phyloP scores from a whole-genome alignment of 2,888 invertebrate genomes.

The Lasius fuliginosus region DNA sequence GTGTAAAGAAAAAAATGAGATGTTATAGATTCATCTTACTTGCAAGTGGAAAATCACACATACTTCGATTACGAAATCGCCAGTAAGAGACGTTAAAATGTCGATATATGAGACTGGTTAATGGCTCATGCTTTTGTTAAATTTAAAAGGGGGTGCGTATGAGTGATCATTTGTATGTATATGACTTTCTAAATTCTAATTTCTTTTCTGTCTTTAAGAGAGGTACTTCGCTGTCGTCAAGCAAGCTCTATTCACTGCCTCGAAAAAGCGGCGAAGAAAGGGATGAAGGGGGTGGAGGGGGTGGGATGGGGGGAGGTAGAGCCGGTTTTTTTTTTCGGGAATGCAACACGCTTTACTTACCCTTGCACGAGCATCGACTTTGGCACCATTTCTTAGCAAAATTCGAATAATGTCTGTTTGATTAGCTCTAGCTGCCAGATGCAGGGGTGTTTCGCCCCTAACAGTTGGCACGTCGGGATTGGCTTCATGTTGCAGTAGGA shows the following conservation, averaged over 20 bases:
- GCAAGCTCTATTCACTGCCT: slow-evolving; percentile 33
- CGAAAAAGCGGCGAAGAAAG: slow-evolving; percentile 37
- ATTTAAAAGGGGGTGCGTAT: slow-evolving; percentile 35
- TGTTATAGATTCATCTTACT: slow-evolving; percentile 7
- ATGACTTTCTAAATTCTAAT: slow-evolving; percentile 36
- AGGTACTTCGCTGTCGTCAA: slow-evolving; percentile 20
- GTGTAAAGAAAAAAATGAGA: slow-evolving; percentile 27
- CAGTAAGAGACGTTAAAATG: slow-evolving; percentile 16
- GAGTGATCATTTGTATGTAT: slow-evolving; percentile 59
- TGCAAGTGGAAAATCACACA: slow-evolving; percentile 37
- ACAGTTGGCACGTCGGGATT: slow-evolving; percentile 98
- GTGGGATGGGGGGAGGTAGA: not conserved
- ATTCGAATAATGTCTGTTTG: slow-evolving; percentile 99
- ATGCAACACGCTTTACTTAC: slow-evolving; percentile 84
- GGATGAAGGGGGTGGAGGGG: not conserved
- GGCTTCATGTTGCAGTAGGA: slow-evolving; percentile 97
- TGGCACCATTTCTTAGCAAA: slow-evolving; percentile 96
- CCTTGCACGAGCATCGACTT: slow-evolving; percentile 91
- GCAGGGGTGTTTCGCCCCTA: slow-evolving; percentile 98
- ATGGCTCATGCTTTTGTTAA: slow-evolving; percentile 70
- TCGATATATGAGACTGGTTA: slow-evolving; percentile 75
- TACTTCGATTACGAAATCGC: slow-evolving; percentile 18
- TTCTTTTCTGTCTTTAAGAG: not conserved
- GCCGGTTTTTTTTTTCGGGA: slow-evolving; percentile 20
- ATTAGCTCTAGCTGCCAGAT: slow-evolving; percentile 98